Evolutionary conservation across 1,140 invertebrate species (phyloP), one percentile per base, ranked within the genome.

Genomic region (Ceratoteleas bidentatus): DNA sequence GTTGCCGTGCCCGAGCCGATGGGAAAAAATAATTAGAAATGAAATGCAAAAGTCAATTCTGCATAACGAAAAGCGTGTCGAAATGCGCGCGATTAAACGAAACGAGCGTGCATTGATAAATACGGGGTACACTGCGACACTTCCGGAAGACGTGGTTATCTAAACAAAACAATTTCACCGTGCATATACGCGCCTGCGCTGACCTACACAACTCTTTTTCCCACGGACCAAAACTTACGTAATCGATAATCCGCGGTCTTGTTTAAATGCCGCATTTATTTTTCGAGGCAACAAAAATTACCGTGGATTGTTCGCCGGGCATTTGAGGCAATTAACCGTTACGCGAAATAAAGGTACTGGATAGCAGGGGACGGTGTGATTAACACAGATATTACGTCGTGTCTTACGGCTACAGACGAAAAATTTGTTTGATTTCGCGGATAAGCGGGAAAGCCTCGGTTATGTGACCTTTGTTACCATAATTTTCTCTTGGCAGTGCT

Each of bases 381-480:
- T 68, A 60, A 60, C 45, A 60, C 14, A 52, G 24, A 9, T 16
- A 43, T 65, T 72, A 53, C 52, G 8, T 47, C 9, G 16, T 38
- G 58, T 56, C 43, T 56, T 58, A 6, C 15, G 16, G 10, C 10
- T 15, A 40, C 34, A 7, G 45, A 60, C 14, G 52, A 76, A 62
- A 77, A 77, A 77, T 69, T 24, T 62, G 50, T 49, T 56, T 50
- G 74, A 69, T 77, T 70, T 45, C 15, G 9, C 58, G 24, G 74
- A 56, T 70, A 77, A 77, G 43, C 13, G 34, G 40, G 36, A 56
- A 76, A 68, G 47, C 33, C 47, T 57, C 50, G 54, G 49, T 76
- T 76, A 62, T 69, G 40, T 43, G 74, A 77, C 65, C 74, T 77
- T 77, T 77, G 74, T 77, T 77, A 53, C 74, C 43, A 64, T 64